Evolutionary conservation across 2,113 vertebrate genomes (phyloP).

Genomic region (Danio rerio): GRCz12tu NC_133179.1:21845001-21845500

Average conservation of each 20-base stretch:
- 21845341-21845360: constrained; percentile 27
- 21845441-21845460: background rate
- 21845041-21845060: background rate
- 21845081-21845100: constrained; percentile 15
- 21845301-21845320: background rate
- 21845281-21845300: background rate
- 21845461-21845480: constrained; percentile 48
- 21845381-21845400: constrained; percentile 23
- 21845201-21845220: background rate
- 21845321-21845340: constrained; percentile 40
- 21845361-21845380: constrained; percentile 37
- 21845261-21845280: background rate
- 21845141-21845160: constrained; percentile 1
- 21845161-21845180: background rate
- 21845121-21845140: constrained; percentile 24
- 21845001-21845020: constrained; percentile 13
- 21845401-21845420: no score
- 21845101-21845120: constrained; percentile 15
- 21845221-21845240: background rate
- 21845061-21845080: constrained; percentile 33
- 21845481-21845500: constrained; percentile 27
- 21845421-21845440: background rate
- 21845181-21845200: background rate
- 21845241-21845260: background rate
- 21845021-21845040: constrained; percentile 26